Conservation (phyloP, 2,888 invertebrate genomes). For the Mythimna vitellina region DNA sequence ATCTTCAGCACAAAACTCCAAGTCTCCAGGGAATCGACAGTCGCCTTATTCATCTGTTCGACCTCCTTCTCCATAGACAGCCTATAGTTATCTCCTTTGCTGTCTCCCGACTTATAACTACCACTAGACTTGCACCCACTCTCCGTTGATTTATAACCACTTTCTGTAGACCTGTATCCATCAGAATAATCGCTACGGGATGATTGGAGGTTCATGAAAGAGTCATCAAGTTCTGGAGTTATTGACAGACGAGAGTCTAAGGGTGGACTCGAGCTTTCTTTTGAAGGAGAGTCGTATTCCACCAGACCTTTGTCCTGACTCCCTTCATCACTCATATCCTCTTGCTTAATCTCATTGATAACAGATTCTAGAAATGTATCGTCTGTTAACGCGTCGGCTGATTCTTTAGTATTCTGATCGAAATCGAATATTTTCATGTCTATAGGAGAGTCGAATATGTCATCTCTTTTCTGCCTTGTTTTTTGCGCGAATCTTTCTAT, state of each 20-base stretch:
- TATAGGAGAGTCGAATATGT: slow-evolving; percentile 72
- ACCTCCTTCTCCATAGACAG: slow-evolving; percentile 77
- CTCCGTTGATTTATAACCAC: slow-evolving; percentile 68
- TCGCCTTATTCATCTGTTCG: slow-evolving; percentile 78
- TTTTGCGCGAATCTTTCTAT: slow-evolving; percentile 72
- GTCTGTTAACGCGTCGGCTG: slow-evolving; percentile 78
- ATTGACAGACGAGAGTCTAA: slow-evolving; percentile 70
- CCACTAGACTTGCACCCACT: slow-evolving; percentile 61
- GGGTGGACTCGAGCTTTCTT: slow-evolving; percentile 69
- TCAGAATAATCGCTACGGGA: slow-evolving; percentile 64
- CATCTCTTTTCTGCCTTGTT: slow-evolving; percentile 62
- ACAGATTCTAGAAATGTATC: slow-evolving; percentile 86
- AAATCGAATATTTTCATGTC: slow-evolving; percentile 73
- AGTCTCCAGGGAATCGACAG: slow-evolving; percentile 82
- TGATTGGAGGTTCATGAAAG: slow-evolving; percentile 62
- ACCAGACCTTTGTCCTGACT: slow-evolving; percentile 84
- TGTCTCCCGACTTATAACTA: slow-evolving; percentile 56
- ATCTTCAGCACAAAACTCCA: slow-evolving; percentile 88
- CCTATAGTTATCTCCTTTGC: slow-evolving; percentile 67
- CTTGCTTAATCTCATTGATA: slow-evolving; percentile 86
- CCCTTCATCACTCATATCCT: slow-evolving; percentile 79
- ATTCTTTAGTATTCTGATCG: slow-evolving; percentile 73
- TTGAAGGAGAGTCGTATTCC: slow-evolving; percentile 85
- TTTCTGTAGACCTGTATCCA: slow-evolving; percentile 65
- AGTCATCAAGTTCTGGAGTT: slow-evolving; percentile 83